Evolutionary conservation across 2,797 vertebrate species (phyloP).

Genomic region (Agapornis canus): DNA sequence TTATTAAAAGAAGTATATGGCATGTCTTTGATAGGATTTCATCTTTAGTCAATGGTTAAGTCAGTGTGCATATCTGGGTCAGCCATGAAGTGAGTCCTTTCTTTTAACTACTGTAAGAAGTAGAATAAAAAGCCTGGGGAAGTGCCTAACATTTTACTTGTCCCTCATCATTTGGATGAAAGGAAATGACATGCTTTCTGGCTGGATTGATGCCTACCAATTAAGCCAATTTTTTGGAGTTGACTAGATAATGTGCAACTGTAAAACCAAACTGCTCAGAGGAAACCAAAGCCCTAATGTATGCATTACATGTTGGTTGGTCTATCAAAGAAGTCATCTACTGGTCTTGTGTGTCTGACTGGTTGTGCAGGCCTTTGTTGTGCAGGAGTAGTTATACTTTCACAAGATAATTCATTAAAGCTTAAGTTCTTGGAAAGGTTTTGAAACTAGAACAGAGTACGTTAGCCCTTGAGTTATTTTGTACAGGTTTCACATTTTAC

Average conservation of each 20-base stretch:
- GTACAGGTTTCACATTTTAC: slow-evolving; percentile 24
- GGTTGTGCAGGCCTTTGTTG: slow-evolving; percentile 55
- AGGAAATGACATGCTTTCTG: slow-evolving; percentile 17
- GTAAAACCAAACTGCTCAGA: slow-evolving; percentile 22
- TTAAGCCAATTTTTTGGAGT: slow-evolving; percentile 33
- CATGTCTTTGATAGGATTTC: background rate
- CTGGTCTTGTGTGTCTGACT: slow-evolving; percentile 30
- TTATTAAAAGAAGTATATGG: background rate
- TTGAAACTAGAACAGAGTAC: slow-evolving; percentile 16
- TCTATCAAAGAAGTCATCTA: background rate
- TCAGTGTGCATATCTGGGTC: background rate
- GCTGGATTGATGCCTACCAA: slow-evolving; percentile 15
- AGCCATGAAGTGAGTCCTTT: slow-evolving; percentile 1
- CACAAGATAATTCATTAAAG: slow-evolving; percentile 46
- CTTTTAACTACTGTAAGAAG: background rate
- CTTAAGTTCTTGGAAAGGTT: background rate
- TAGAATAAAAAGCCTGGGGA: background rate
- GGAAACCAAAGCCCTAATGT: background rate
- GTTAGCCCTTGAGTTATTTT: slow-evolving; percentile 35
- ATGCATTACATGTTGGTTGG: background rate
- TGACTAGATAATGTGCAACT: slow-evolving; percentile 28
- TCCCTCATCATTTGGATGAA: background rate
- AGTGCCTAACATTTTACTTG: background rate
- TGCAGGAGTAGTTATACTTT: background rate
- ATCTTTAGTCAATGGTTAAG: background rate